Base-by-base conservation (phyloP, 2,113 vertebrate species). In the Sander lucioperca region DNA sequence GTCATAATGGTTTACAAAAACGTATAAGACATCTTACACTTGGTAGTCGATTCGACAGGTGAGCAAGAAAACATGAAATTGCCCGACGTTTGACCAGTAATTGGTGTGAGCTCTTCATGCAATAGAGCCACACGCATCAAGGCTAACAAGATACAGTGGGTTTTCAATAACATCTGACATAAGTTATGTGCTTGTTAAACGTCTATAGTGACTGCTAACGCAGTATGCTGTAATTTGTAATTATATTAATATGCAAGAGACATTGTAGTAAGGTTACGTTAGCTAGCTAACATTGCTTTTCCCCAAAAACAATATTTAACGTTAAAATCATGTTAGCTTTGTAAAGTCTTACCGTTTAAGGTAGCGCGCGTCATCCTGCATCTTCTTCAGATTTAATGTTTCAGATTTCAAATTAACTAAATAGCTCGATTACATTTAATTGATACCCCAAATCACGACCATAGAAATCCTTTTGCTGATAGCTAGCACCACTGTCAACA, bases 321-420 rank as follows among this genome's bases (percentile, higher is more conserved):
- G 4, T 12, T 11, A 19, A 50, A 59, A 6, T 21, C 25, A 15
- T 10, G 21, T 59, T 36, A 53, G 2, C 33, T 23, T 43, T 11
- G 15, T 3, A 12, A 0, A 4, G n/a, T 62, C 88, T 88, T 48
- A 93, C 93, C 93, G 90, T 91, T 92, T 94, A 62, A 92, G 91
- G 80, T 86, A 92, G 45, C 91, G 88, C 36, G 85, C 82, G 58
- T 94, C 92, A 85, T 92, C 92, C 88, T 94, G 93, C 93, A 94
- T 94, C 79, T 87, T 92, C 77, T 57, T n/a, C 53, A 25, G 27
- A 51, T 84, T 15, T n/a, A 3, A 27, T 4, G 27, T 33, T 65
- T 39, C 25, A 8, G 15, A 3, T 75, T 59, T 19, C 16, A 39
- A 59, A 19, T 2, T 0, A 56, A 54, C 1, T 21, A 1, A 8